These are phyloP conservation scores for Carassius auratus DNA, from an alignment of 2,113 vertebrate genomes.

Conservation along the genomic window DNA sequence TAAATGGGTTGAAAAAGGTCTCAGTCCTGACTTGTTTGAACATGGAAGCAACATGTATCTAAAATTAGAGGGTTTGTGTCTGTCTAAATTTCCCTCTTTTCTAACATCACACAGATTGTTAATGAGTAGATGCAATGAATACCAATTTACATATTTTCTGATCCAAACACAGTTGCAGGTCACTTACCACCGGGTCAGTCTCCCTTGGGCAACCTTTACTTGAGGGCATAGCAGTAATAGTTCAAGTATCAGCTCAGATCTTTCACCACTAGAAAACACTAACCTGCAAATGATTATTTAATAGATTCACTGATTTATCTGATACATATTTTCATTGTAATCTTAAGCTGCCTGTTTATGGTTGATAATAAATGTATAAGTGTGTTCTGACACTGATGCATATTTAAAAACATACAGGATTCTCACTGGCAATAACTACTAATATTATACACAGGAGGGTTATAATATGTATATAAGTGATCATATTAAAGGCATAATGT, in stretches of 20 bases:
- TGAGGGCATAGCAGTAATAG: not conserved
- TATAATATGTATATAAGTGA: not conserved
- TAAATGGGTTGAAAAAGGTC: not conserved
- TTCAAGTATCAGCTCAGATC: not conserved
- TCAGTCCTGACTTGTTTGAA: not conserved
- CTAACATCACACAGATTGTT: not conserved
- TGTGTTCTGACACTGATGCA: not conserved
- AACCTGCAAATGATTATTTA: not conserved
- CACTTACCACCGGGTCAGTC: not conserved
- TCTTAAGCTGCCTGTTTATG: not conserved
- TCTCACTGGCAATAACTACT: not conserved
- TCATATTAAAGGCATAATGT: no score
- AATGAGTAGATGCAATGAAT: not conserved
- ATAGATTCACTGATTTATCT: not conserved
- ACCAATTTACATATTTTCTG: not conserved
- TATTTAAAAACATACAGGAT: not conserved
- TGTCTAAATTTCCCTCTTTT: not conserved
- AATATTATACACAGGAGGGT: not conserved
- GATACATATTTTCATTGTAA: not conserved
- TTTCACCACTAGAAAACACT: not conserved
- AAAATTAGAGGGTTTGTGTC: not conserved
- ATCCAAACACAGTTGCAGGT: slow-evolving; percentile 2
- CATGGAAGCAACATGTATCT: not conserved
- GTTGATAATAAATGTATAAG: not conserved
- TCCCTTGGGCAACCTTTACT: not conserved